Evolutionary conservation across 2,113 vertebrate species (phyloP), one percentile per base, ranked within the genome.

Genomic region (Peucedramus taeniatus): DNA sequence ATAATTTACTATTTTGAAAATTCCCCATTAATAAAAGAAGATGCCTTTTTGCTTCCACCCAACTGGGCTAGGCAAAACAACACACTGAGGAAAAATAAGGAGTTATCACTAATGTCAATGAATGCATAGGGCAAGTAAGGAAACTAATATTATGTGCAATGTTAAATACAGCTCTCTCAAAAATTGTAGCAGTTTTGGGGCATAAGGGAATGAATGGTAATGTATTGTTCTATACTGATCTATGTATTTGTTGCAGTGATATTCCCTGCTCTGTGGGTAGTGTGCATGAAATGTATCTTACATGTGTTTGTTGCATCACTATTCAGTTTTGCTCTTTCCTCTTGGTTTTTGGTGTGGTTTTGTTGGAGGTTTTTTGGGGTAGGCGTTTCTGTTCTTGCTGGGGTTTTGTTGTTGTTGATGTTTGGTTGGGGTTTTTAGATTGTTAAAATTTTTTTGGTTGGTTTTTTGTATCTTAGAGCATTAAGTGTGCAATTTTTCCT

Each of bases 1-100:
- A 11, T 53, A 53, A 69, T 59, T 39, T n/a, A 35, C 9, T 83
- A 7, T 30, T 92, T 80, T 80, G 33, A 69, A 86, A 77, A 81
- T 65, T 11, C 9, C 1, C 7, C 27, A 6, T n/a, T 49, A 2
- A 50, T 56, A 4, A 26, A 40, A 33, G 37, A 13, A 7, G 0
- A 8, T 0, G 21, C 8, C 1, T 56, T 80, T 76, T 94, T 2
- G 1, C 10, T 79, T 88, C 68, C 19, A 31, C 45, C 7, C 28
- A 20, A 2, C 2, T 12, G 35, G 54, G 20, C 10, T 24, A 45
- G 39, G 16, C 44, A 76, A 72, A 89, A 63, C 8, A 77, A 44
- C 2, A 5, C 6, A 23, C 3, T 17, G 23, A 75, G 39, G 4
- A 13, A 65, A 85, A 77, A 37, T 15, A 53, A 50, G 20, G 35